Percentiles rank a stretch among this genome's conserved stretches.
phyloP scores from a whole-genome alignment of 2,797 vertebrate species.

The Melanotaenia boesemani region DNA sequence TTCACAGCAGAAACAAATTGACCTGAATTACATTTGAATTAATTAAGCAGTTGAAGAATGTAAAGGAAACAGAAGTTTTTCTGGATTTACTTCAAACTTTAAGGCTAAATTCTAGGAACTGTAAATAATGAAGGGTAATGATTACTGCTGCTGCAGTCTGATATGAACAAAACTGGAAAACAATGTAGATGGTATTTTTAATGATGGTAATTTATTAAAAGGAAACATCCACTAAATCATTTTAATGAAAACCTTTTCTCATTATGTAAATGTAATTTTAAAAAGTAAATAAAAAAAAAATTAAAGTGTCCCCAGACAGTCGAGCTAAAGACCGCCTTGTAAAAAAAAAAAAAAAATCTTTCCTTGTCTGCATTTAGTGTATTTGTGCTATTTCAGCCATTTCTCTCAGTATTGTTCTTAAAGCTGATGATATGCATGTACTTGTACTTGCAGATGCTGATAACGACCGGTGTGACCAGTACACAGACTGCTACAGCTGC shows the following conservation, averaged over 20 bases:
- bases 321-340: background rate
- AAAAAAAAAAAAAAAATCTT: too few species aligned
- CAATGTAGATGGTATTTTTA: background rate
- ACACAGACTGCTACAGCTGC: conserved; percentile 98
- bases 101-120: background rate
- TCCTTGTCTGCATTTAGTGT: too few species aligned
- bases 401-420: too few species aligned
- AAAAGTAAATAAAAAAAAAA: background rate
- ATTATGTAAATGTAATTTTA: background rate
- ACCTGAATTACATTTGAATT: too few species aligned
- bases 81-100: too few species aligned
- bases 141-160: background rate
- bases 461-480: conserved; percentile 93
- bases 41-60: too few species aligned
- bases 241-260: background rate
- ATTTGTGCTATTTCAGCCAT: too few species aligned
- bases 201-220: background rate
- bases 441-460: conserved; percentile 81
- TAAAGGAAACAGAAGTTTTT: too few species aligned
- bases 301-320: background rate
- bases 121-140: background rate
- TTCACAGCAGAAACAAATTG: too few species aligned
- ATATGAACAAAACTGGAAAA: background rate
- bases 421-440: background rate
- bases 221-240: background rate